A percentile compares a stretch with the other conserved stretches of the same genome.
Evolutionary conservation across 2,888 invertebrate species (phyloP).

Genomic region (Cheilosia soror): DNA sequence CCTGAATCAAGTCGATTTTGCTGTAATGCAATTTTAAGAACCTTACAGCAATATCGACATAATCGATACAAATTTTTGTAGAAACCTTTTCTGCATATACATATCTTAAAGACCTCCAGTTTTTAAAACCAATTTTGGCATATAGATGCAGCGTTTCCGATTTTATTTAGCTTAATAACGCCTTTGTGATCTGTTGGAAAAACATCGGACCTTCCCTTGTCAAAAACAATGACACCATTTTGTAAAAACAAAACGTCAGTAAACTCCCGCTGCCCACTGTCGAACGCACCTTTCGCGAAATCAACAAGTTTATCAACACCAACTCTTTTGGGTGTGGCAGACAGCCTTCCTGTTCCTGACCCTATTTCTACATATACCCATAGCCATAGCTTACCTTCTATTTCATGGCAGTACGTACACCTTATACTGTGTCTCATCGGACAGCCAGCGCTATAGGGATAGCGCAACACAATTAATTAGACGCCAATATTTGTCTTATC

Average conservation of each 20-base stretch:
- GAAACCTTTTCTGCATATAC: no score
- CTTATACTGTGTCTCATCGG: slow-evolving; percentile 44
- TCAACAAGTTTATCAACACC: slow-evolving; percentile 69
- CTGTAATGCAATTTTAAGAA: no score
- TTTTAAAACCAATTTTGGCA: no score
- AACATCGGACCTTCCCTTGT: no score
- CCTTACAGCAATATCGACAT: no score
- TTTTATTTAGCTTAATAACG: no score
- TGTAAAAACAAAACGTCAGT: not conserved
- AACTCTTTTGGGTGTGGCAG: slow-evolving; percentile 58
- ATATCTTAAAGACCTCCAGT: no score
- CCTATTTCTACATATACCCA: slow-evolving; percentile 3
- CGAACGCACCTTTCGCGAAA: slow-evolving; percentile 51
- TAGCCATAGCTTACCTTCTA: slow-evolving; percentile 15
- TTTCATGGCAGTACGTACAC: slow-evolving; percentile 58
- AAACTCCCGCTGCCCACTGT: slow-evolving; percentile 37
- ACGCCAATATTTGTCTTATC: slow-evolving; percentile 75
- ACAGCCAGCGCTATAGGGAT: not conserved
- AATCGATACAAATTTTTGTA: no score
- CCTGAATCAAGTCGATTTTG: no score
- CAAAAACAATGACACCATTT: not conserved
- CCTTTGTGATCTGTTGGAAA: no score
- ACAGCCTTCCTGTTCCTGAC: slow-evolving; percentile 34
- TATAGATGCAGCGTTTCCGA: no score
- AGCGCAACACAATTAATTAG: slow-evolving; percentile 71